A percentile compares a stretch with the other conserved stretches of the same genome.
These are phyloP conservation scores for Eulacestoma nigropectus DNA, from an alignment of 2,113 vertebrate species.

Conservation along the genomic window DNA sequence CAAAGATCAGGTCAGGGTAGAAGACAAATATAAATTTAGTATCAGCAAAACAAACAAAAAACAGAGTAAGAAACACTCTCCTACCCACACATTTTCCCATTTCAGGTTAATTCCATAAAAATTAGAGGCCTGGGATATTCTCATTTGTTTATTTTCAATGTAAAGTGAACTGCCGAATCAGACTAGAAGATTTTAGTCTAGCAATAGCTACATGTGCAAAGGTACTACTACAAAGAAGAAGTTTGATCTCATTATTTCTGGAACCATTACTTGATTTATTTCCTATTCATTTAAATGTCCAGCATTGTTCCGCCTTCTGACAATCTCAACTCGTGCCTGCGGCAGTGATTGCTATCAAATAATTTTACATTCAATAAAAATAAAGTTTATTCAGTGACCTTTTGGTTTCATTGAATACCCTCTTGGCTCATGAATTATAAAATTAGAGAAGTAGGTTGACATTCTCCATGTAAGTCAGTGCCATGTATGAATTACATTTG, in stretches of 20 bases:
- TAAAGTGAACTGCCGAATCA: neutral
- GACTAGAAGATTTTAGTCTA: neutral
- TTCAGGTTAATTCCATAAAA: neutral
- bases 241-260: neutral
- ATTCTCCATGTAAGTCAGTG: neutral
- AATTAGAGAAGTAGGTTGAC: neutral
- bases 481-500: neutral
- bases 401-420: neutral
- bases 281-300: neutral
- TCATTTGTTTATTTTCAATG: slow-evolving; percentile 27
- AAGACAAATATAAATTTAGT: slow-evolving; percentile 21
- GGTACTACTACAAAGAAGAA: neutral
- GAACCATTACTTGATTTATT: neutral
- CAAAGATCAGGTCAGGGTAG: slow-evolving; percentile 49
- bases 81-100: neutral
- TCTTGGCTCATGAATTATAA: neutral
- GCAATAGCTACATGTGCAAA: neutral
- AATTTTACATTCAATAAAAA: neutral
- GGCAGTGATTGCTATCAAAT: neutral
- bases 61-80: neutral
- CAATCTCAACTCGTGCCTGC: neutral
- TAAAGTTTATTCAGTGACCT: neutral
- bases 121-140: neutral
- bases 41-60: slow-evolving; percentile 52
- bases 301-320: neutral